Evolutionary conservation across 2,888 invertebrate genomes (phyloP), one percentile per base, ranked within the genome.

Genomic region (Mesorhabditis spiculigera): DNA sequence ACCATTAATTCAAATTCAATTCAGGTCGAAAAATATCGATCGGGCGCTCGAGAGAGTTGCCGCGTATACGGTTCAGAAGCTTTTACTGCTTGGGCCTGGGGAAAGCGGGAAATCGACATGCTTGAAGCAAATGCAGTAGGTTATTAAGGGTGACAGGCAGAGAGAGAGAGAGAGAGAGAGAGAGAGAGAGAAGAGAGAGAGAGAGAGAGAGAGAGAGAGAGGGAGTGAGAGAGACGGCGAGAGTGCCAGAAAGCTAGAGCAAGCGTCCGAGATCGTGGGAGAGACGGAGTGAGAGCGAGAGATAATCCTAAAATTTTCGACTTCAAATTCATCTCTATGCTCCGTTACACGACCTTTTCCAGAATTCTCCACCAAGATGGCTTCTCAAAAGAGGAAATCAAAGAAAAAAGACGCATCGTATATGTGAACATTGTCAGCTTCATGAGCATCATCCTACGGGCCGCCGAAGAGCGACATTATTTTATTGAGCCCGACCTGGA

Each of bases 41-140:
- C 8, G n/a, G n/a, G 58, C 8, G 58, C 58, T 50, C 10, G n/a
- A 50, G 58, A 50, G n/a, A 50, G 58, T 10, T n/a, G 58, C 58
- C n/a, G 3, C 8, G 58, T 10, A n/a, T 13, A 13, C n/a, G n/a
- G 10, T 13, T 13, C 58, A 50, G n/a, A 50, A 50, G 58, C n/a
- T 50, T 10, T n/a, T 50, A 50, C n/a, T 50, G n/a, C 58, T 50
- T n/a, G 82, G 83, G 41, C 83, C 83, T 2, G 83, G 80, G 42
- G 82, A 83, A 68, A 80, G 80, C 67, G 83, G 83, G 65, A 83
- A 83, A 66, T 78, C 78, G 71, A 83, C 83, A 28, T 78, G 79
- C 62, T 68, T 82, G 28, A 83, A 81, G 67, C 81, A 82, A 66
- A 80, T 78, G 74, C 73, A 75, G 80, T 79, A 62, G 67, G 76